Evolutionary conservation across 2,797 vertebrate genomes (phyloP).

Genomic region (Merluccius polli): DNA sequence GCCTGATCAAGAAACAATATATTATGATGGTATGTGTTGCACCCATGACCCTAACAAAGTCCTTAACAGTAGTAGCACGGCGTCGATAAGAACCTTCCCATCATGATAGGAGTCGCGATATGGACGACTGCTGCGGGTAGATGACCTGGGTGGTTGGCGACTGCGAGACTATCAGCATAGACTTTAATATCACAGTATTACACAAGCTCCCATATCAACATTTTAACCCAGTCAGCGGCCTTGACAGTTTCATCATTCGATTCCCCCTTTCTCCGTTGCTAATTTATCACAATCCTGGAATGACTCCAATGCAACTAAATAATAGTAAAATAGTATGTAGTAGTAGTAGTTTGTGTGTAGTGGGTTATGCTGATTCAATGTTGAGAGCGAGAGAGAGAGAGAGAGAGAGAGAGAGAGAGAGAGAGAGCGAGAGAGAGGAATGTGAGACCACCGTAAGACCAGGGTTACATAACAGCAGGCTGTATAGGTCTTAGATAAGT

Average conservation of each 20-base stretch:
- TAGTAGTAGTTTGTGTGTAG: too few relatives aligned
- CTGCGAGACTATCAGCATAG: slow-evolving; percentile 4
- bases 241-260: neutral
- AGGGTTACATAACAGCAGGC: neutral
- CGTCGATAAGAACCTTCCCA: neutral
- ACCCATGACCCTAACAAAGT: neutral
- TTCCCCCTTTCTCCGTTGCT: neutral
- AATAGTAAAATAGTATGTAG: too few relatives aligned
- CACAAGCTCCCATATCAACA: slow-evolving; percentile 25
- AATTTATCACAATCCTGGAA: too few relatives aligned
- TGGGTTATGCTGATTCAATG: too few relatives aligned
- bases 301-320: too few relatives aligned
- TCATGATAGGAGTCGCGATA: neutral
- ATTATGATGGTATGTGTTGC: neutral
- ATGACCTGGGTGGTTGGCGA: slow-evolving; percentile 11
- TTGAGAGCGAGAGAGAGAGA: neutral
- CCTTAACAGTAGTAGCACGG: neutral
- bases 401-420: too few relatives aligned
- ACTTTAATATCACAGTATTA: slow-evolving; percentile 27
- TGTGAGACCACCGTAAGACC: neutral
- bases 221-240: slow-evolving; percentile 30
- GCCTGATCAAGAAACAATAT: neutral
- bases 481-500: neutral
- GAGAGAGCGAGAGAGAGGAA: neutral
- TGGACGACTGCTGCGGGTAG: slow-evolving; percentile 9